Percentiles rank a stretch among this genome's conserved stretches.
phyloP scores from a whole-genome alignment of 2,888 invertebrate genomes.

The Cosmia pyralina region DNA sequence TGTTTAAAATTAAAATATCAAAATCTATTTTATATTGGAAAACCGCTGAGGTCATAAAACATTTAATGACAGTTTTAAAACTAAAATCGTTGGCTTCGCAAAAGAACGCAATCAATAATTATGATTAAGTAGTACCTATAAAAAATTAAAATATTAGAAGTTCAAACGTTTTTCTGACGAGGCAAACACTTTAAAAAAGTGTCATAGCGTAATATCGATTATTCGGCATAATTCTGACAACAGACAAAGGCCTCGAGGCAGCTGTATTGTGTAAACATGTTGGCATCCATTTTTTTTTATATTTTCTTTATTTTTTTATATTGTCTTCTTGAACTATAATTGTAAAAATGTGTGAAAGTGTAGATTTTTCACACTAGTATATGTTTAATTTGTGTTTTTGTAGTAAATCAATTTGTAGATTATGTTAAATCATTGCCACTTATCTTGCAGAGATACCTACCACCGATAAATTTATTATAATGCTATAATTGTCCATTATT shows the following conservation, averaged over 20 bases:
- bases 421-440: neutral
- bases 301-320: too few relatives aligned
- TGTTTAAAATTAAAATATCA: neutral
- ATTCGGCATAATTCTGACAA: neutral
- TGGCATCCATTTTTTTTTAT: neutral
- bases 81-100: slow-evolving; percentile 10
- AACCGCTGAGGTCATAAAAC: slow-evolving; percentile 9
- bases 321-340: neutral
- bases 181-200: neutral
- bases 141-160: neutral
- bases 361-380: neutral
- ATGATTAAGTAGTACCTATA: slow-evolving; percentile 9
- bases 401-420: neutral
- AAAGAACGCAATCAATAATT: slow-evolving; percentile 33
- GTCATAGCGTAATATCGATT: neutral
- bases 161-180: neutral
- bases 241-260: neutral
- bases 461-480: too few relatives aligned
- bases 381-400: neutral
- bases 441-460: too few relatives aligned
- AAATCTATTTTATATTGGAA: slow-evolving; percentile 14
- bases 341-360: neutral
- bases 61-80: slow-evolving; percentile 12
- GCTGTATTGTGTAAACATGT: neutral
- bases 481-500: too few relatives aligned